Conservation (phyloP, 2,888 invertebrate species). For the Sarcophaga carnaria region DNA sequence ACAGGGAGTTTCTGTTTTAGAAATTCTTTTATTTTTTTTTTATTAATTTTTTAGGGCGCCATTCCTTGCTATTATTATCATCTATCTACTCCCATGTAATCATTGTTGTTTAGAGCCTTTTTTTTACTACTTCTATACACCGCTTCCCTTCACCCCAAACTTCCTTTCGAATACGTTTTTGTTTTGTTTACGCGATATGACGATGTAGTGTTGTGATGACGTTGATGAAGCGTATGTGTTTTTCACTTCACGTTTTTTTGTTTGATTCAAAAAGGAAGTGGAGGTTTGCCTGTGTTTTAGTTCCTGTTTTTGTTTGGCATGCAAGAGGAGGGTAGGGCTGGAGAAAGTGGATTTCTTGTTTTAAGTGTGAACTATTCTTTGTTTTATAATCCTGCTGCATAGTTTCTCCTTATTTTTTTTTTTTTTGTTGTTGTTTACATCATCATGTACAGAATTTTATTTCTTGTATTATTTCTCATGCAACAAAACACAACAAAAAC, state of each 20-base stretch:
- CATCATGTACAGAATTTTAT: conserved; percentile 37
- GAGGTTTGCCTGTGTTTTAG: conserved; percentile 33
- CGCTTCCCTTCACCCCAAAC: background rate
- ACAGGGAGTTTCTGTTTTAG: conserved; percentile 7
- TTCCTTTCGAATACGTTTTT: background rate
- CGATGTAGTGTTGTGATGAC: conserved; percentile 3
- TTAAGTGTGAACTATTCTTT: conserved; percentile 58
- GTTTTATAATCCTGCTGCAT: conserved; percentile 34
- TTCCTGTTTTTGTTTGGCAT: conserved; percentile 49
- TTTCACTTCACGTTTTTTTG: background rate
- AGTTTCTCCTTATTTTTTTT: background rate
- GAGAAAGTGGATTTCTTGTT: conserved; percentile 25
- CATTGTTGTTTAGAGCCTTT: conserved; percentile 45
- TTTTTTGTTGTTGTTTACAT: background rate
- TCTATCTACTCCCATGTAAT: conserved; percentile 37
- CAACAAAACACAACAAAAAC: background rate
- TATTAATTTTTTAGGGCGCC: background rate
- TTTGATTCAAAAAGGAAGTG: background rate
- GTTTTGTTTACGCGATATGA: conserved; percentile 30
- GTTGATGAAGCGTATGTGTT: conserved; percentile 11
- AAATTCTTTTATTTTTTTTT: background rate
- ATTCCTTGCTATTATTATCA: conserved; percentile 42
- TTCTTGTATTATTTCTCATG: conserved; percentile 36
- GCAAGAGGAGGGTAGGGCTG: background rate
- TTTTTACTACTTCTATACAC: conserved; percentile 5